Conservation (phyloP, 2,113 vertebrate species). For the Bos javanicus region DNA sequence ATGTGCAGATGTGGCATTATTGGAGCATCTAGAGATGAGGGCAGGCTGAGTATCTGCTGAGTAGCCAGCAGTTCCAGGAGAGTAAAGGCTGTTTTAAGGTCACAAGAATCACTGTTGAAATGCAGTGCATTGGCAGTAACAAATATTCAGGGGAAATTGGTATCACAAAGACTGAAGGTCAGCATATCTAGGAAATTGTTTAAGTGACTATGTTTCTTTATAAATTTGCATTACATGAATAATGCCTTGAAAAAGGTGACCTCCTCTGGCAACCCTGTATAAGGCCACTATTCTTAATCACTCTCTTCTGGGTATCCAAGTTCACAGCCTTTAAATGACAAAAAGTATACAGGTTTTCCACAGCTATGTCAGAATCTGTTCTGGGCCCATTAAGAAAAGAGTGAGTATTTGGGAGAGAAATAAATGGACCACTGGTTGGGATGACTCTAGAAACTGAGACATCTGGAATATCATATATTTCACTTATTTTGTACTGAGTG, state of each 20-base stretch:
- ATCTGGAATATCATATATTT: neutral
- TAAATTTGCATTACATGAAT: conserved; percentile 52
- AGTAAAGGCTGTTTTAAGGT: conserved; percentile 80
- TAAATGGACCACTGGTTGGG: neutral
- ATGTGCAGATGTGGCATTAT: conserved; percentile 75
- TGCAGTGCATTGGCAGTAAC: conserved; percentile 26
- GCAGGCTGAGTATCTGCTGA: conserved; percentile 75
- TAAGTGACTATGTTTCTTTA: conserved; percentile 48
- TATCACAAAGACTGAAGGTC: conserved; percentile 30
- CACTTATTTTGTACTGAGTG: neutral
- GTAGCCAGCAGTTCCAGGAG: conserved; percentile 76
- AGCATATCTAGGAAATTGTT: conserved; percentile 40
- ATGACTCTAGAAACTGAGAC: neutral
- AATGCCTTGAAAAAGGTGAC: conserved; percentile 30
- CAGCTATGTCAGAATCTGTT: neutral
- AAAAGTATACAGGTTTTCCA: conserved; percentile 13
- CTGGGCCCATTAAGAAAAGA: neutral
- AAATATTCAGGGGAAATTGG: conserved; percentile 38
- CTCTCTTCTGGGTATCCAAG: neutral
- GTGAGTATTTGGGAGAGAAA: neutral
- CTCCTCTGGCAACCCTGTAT: neutral
- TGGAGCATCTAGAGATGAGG: conserved; percentile 77
- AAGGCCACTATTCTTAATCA: conserved; percentile 20
- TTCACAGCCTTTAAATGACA: neutral
- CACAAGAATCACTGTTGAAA: conserved; percentile 68